Conservation (phyloP, 2,888 invertebrate genomes). For the Drosophila meridiana region DNA sequence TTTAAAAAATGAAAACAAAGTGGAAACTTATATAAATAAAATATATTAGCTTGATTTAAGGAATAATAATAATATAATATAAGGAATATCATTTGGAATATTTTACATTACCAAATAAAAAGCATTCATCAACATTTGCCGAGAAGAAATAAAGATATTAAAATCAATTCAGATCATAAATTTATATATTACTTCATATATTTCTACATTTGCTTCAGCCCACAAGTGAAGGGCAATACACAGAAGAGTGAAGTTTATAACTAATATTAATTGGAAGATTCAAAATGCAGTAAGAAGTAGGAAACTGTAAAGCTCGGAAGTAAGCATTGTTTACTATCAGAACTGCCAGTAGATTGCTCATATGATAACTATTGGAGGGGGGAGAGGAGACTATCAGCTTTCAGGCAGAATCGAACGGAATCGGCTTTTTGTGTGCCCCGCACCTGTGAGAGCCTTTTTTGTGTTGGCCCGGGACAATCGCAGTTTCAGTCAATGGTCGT, state of each 20-base stretch:
- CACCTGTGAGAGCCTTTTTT: slow-evolving; percentile 33
- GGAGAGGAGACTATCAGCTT: slow-evolving; percentile 18
- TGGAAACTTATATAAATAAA: too few relatives aligned
- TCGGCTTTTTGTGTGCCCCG: slow-evolving; percentile 33
- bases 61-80: too few relatives aligned
- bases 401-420: slow-evolving; percentile 24
- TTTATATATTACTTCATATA: too few relatives aligned
- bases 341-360: slow-evolving; percentile 27
- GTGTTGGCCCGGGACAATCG: slow-evolving; percentile 32
- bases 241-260: not conserved
- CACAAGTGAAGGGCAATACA: not conserved
- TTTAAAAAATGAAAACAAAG: too few relatives aligned
- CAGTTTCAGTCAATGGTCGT: slow-evolving; percentile 40
- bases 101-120: too few relatives aligned
- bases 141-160: too few relatives aligned
- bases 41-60: too few relatives aligned
- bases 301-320: not conserved
- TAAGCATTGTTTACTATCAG: slow-evolving; percentile 13
- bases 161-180: too few relatives aligned
- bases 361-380: slow-evolving; percentile 39
- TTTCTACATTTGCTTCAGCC: too few relatives aligned
- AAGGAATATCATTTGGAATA: too few relatives aligned
- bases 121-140: too few relatives aligned
- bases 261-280: not conserved
- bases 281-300: not conserved